Base-by-base conservation (phyloP, 2,113 vertebrate genomes). In the Prunella himalayana region DNA sequence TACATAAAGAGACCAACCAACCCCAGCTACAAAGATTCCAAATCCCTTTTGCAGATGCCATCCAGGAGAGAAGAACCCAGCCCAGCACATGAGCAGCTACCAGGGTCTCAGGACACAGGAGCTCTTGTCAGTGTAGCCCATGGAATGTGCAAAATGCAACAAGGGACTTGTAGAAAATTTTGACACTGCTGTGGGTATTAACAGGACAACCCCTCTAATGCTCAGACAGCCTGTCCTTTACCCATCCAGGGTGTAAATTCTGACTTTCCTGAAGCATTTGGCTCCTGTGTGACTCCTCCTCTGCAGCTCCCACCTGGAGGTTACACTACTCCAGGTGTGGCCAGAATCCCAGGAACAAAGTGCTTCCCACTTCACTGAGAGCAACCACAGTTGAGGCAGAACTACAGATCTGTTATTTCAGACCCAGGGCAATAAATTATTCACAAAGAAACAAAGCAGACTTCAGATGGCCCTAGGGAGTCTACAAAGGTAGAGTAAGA, bases 361-460 rank as follows among this genome's bases (percentile, higher is more conserved):
- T 3, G 20, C 44, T 73, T 44, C 2, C 3, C 3, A 4, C 71
- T 82, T 70, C 64, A 70, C 31, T 81, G 28, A 57, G 42, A 37
- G 41, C 53, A 79, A 92, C 53, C 35, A 66, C 35, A 28, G 77
- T 10, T 17, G 24, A 33, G 4, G 13, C 22, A 94, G 61, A 63
- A 20, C 78, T 53, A 72, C 59, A 59, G n/a, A 51, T 61, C 41
- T 57, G 9, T 39, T 85, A 10, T 57, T 92, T 54, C 11, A 17
- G 68, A 54, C 19, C 37, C n/a, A 51, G 31, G 30, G 57, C 41
- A 47, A 88, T 13, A 75, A 92, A 75, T 22, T 33, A 76, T 86
- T 90, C 88, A 92, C 70, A 87, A 86, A 41, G 27, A 86, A 90
- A 80, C 64, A 76, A 88, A 92, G 16, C 39, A 88, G 73, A 28